Evolutionary conservation across 2,888 invertebrate species (phyloP).

Genomic region (Thymelicus sylvestris): DNA sequence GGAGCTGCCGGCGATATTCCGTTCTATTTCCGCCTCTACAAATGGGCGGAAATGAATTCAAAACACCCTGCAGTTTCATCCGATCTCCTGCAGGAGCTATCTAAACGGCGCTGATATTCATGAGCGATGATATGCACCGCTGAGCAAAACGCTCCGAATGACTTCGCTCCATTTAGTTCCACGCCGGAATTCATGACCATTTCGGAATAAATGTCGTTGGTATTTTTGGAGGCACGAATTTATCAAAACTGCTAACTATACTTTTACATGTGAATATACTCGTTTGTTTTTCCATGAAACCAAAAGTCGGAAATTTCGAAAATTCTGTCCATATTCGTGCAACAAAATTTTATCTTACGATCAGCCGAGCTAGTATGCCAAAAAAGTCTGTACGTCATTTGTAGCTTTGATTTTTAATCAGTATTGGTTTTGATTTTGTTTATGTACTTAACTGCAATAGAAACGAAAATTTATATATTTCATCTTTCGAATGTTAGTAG

Average conservation of each 20-base stretch:
- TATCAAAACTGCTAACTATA: background rate
- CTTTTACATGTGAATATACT: background rate
- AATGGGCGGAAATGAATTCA: slow-evolving; percentile 78
- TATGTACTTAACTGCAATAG: too few species aligned
- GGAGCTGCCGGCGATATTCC: slow-evolving; percentile 65
- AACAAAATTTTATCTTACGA: too few species aligned
- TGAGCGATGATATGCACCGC: slow-evolving; percentile 46
- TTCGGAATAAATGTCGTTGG: slow-evolving; percentile 23
- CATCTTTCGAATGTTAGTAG: too few species aligned
- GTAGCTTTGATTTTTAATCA: too few species aligned
- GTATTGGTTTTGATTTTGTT: too few species aligned
- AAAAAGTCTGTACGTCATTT: too few species aligned
- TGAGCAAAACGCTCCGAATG: slow-evolving; percentile 39
- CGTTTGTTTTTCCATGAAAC: too few species aligned
- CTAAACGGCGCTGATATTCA: slow-evolving; percentile 48
- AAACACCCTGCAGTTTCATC: slow-evolving; percentile 70
- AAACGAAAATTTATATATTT: too few species aligned
- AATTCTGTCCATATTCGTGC: too few species aligned
- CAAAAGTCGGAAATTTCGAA: too few species aligned
- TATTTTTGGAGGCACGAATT: slow-evolving; percentile 13
- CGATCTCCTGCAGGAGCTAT: slow-evolving; percentile 58
- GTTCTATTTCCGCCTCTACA: slow-evolving; percentile 71
- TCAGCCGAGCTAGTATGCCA: too few species aligned
- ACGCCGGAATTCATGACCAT: slow-evolving; percentile 33
- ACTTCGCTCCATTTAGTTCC: slow-evolving; percentile 31